A percentile compares a stretch with the other conserved stretches of the same genome.
Conservation (phyloP, 2,113 vertebrate genomes). For the Pelmatolapia mariae region DNA sequence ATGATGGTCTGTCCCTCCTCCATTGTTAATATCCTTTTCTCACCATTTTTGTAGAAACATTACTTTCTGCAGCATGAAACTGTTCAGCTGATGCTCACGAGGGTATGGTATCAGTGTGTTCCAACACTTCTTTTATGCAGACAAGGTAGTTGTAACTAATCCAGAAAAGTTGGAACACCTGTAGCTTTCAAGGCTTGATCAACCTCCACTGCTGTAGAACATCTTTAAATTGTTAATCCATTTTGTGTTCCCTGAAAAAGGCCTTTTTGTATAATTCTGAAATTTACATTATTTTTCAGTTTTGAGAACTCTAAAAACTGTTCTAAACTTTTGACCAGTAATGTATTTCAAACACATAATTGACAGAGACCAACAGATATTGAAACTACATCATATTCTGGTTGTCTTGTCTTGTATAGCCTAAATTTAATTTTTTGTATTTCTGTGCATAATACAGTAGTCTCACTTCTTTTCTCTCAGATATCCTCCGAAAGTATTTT, state of each 20-base stretch:
- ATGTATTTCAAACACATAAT: fast-evolving
- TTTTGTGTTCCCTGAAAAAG: neutral
- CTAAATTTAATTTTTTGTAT: neutral
- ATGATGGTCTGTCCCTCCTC: neutral
- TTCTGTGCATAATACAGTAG: neutral
- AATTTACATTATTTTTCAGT: neutral
- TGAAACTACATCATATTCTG: neutral
- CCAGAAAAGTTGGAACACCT: neutral
- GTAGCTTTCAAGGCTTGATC: fast-evolving
- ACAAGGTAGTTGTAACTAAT: neutral
- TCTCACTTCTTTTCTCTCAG: neutral
- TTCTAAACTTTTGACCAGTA: neutral
- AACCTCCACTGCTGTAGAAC: neutral
- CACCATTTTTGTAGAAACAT: neutral
- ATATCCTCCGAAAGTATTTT: neutral
- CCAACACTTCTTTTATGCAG: neutral
- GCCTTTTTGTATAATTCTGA: neutral
- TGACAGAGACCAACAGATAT: neutral
- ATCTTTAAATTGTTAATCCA: neutral
- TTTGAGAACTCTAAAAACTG: no score
- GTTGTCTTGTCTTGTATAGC: neutral
- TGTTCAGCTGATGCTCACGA: neutral
- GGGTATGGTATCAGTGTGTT: neutral
- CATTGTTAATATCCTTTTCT: neutral
- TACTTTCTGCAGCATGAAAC: neutral